Percentiles rank a stretch among this genome's conserved stretches.
These are phyloP conservation scores for Dermolepida albohirtum DNA, from an alignment of 2,888 invertebrate genomes.

Conservation along the genomic window DNA sequence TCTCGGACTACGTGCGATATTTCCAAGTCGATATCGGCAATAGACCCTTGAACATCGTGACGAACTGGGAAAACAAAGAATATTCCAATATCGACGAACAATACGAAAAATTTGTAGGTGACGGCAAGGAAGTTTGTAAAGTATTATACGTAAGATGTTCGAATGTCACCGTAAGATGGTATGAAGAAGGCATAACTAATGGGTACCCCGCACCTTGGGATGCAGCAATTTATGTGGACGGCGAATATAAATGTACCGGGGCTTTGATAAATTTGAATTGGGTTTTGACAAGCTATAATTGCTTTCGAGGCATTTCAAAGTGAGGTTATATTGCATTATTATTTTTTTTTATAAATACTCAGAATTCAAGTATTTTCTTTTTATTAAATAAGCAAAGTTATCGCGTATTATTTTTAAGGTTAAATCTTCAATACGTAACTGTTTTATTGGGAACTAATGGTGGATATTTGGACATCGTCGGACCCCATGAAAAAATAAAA, in stretches of 20 bases:
- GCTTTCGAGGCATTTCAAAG: constrained; percentile 64
- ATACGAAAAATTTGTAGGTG: not conserved
- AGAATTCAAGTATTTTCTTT: no score
- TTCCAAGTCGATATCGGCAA: constrained; percentile 39
- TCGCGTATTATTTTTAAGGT: constrained; percentile 62
- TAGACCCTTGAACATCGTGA: constrained; percentile 12
- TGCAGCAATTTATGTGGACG: constrained; percentile 78
- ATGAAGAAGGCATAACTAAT: constrained; percentile 33
- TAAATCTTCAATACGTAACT: constrained; percentile 70
- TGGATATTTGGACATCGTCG: constrained; percentile 69
- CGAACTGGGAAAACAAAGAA: constrained; percentile 1
- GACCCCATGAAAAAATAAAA: constrained; percentile 78
- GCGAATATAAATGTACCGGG: constrained; percentile 77
- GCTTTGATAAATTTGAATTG: constrained; percentile 75
- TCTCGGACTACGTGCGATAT: constrained; percentile 64
- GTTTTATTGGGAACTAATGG: constrained; percentile 78
- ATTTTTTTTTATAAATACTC: no score
- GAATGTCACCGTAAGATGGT: constrained; percentile 54
- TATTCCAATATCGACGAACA: not conserved
- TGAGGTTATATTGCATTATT: constrained; percentile 55
- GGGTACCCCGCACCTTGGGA: constrained; percentile 75
- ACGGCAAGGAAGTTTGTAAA: constrained; percentile 63
- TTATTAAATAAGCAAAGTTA: no score
- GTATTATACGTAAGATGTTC: constrained; percentile 70
- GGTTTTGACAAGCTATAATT: constrained; percentile 70